Percentiles rank a stretch among this genome's conserved stretches.
These are phyloP conservation scores for Rhynchotus rufescens DNA, from an alignment of 2,797 vertebrate genomes.

Conservation along the genomic window DNA sequence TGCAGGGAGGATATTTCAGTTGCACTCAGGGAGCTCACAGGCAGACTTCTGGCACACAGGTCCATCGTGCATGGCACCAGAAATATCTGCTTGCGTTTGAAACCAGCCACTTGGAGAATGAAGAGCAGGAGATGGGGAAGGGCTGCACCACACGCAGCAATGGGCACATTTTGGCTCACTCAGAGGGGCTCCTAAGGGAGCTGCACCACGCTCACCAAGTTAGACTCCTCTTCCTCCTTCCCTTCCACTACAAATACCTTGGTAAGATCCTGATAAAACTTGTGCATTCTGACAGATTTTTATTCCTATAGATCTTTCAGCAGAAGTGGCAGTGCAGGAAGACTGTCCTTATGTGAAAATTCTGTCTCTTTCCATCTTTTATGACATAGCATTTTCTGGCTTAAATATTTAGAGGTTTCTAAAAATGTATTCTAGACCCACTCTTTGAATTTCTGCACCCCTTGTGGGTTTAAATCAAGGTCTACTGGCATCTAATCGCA, in stretches of 20 bases:
- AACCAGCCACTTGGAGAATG: not conserved
- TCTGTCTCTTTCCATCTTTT: not conserved
- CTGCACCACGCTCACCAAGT: not conserved
- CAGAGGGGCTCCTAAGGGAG: fast-evolving
- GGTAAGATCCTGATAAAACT: not conserved
- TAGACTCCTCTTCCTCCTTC: not conserved
- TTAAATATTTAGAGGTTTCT: conserved; percentile 25
- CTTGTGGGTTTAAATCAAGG: not conserved
- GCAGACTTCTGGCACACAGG: not conserved
- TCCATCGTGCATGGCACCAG: not conserved
- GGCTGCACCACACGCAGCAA: not conserved
- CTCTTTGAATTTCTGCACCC: not conserved
- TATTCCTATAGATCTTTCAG: not conserved
- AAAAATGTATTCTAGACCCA: not conserved
- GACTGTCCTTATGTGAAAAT: not conserved
- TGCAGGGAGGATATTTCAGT: not conserved
- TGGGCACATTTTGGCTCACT: not conserved
- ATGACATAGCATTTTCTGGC: not conserved
- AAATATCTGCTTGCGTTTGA: not conserved
- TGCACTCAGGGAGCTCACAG: not conserved
- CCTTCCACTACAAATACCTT: not conserved
- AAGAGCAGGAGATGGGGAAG: not conserved
- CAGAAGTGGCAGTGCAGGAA: not conserved
- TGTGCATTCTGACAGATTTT: not conserved
- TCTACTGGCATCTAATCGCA: not conserved